Percentiles rank a stretch among this genome's conserved stretches.
Conservation (phyloP, 2,888 invertebrate genomes). For the Spatulosminthurus flaviceps region DNA sequence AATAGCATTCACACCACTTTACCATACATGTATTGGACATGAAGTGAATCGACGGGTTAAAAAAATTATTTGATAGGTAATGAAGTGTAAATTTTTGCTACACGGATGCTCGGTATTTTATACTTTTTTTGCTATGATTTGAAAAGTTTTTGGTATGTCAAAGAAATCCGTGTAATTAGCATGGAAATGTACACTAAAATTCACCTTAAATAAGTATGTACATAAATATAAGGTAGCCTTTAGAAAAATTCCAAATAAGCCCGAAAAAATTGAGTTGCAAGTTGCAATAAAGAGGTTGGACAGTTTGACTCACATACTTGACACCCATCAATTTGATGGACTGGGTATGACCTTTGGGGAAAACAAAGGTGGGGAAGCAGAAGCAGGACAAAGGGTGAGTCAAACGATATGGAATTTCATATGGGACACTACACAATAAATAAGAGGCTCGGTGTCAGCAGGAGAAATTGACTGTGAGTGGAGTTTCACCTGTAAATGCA, state of each 20-base stretch:
- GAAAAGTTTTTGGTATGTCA: not conserved
- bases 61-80: not conserved
- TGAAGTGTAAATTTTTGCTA: not conserved
- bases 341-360: no score
- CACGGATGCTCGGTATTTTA: not conserved
- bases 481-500: slow-evolving; percentile 4
- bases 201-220: no score
- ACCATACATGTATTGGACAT: not conserved
- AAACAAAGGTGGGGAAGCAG: no score
- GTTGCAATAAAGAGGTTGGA: no score
- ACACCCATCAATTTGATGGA: no score
- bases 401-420: not conserved
- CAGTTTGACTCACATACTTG: no score
- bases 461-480: not conserved
- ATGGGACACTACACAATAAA: not conserved
- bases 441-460: not conserved
- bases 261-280: no score
- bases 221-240: no score
- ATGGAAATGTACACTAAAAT: no score
- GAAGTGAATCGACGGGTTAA: not conserved
- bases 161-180: no score
- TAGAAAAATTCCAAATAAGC: no score
- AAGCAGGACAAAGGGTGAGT: no score
- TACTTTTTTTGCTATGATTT: not conserved
- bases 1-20: not conserved